These are phyloP conservation scores for Dysmachus trigonus DNA, from an alignment of 2,888 invertebrate species.

Conservation along the genomic window DNA sequence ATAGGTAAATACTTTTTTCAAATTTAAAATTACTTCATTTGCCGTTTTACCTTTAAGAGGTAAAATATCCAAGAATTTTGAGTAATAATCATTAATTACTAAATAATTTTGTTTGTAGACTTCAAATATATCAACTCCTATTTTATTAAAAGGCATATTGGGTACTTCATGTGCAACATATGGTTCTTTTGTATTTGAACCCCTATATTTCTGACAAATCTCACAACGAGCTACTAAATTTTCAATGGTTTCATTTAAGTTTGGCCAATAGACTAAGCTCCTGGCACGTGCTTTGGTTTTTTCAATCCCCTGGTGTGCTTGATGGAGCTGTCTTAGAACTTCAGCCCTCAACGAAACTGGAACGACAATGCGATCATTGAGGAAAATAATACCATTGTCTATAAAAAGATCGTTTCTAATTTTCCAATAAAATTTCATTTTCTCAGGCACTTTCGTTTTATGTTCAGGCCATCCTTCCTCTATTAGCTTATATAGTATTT, in stretches of 20 bases:
- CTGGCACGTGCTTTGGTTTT: conserved; percentile 41
- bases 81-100: no score
- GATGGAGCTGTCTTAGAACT: conserved; percentile 13
- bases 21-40: neutral
- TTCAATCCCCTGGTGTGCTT: conserved; percentile 38
- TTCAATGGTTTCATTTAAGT: no score
- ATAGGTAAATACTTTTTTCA: neutral
- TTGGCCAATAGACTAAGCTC: conserved; percentile 34
- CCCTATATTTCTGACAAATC: conserved; percentile 40
- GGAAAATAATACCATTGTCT: neutral
- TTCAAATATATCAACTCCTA: conserved; percentile 54
- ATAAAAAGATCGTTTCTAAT: neutral
- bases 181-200: neutral
- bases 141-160: conserved; percentile 46
- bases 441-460: conserved; percentile 15
- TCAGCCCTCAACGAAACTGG: neutral
- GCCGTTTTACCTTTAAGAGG: no score
- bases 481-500: no score
- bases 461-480: neutral
- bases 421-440: conserved; percentile 19
- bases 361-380: neutral
- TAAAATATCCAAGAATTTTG: no score
- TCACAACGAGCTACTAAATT: neutral
- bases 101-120: no score
- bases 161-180: neutral